phyloP scores from a whole-genome alignment of 2,888 invertebrate species.

The Spisula solida region DNA sequence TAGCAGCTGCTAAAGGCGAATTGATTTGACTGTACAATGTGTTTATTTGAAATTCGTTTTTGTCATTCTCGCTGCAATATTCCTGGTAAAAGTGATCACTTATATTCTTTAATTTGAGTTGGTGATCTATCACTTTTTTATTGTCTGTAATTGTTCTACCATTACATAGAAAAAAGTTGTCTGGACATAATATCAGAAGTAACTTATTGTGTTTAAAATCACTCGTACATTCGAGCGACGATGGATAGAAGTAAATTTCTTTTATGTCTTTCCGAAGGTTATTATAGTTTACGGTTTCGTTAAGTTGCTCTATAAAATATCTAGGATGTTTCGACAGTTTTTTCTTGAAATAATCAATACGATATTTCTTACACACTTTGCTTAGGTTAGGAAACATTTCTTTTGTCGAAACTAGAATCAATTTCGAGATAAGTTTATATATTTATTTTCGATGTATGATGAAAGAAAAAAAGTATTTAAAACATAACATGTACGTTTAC shows the following conservation, averaged over 20 bases:
- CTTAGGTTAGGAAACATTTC: constrained; percentile 5
- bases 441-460: not conserved
- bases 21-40: constrained; percentile 20
- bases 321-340: constrained; percentile 16
- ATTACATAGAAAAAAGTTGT: constrained; percentile 41
- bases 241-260: constrained; percentile 31
- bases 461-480: constrained; percentile 1
- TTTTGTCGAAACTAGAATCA: too few relatives aligned
- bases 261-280: constrained; percentile 25
- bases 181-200: constrained; percentile 22
- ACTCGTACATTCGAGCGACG: constrained; percentile 18
- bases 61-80: constrained; percentile 27
- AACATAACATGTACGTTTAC: not conserved
- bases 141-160: constrained; percentile 36
- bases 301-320: constrained; percentile 31
- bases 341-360: constrained; percentile 12
- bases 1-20: constrained; percentile 19
- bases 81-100: constrained; percentile 43
- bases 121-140: constrained; percentile 47
- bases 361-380: constrained; percentile 20
- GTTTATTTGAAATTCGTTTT: constrained; percentile 24
- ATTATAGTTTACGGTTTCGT: not conserved
- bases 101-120: constrained; percentile 30
- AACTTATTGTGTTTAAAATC: constrained; percentile 27
- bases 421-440: not conserved